Conservation (phyloP, 2,888 invertebrate species). For the Idaea straminata region DNA sequence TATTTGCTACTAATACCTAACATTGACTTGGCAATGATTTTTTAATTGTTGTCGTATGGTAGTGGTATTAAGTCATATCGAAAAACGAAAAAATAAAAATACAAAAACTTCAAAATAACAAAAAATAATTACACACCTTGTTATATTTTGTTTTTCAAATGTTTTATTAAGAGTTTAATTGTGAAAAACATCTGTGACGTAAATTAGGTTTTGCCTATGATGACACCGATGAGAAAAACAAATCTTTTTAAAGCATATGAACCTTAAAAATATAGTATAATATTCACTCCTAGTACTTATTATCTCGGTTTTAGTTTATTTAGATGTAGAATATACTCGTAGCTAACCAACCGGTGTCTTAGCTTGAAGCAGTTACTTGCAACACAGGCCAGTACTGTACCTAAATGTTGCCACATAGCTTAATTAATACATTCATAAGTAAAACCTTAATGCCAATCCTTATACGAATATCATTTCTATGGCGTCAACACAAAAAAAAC, state of each 20-base stretch:
- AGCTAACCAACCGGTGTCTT: conserved; percentile 8
- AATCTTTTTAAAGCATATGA: conserved; percentile 25
- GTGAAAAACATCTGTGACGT: conserved; percentile 19
- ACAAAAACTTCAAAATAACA: conserved; percentile 64
- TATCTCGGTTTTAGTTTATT: conserved; percentile 37
- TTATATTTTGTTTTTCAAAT: conserved; percentile 20
- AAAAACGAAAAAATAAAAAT: conserved; percentile 64
- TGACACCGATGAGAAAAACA: conserved; percentile 19
- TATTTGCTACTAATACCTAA: conserved; percentile 18
- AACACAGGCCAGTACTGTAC: conserved; percentile 9
- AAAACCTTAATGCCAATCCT: not conserved
- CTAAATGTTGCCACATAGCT: not conserved
- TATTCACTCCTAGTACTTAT: conserved; percentile 45
- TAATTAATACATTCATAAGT: not conserved
- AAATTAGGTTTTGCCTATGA: conserved; percentile 31
- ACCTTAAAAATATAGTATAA: conserved; percentile 24
- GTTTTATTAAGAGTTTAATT: conserved; percentile 28
- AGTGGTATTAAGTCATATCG: conserved; percentile 51
- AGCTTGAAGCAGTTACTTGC: not conserved
- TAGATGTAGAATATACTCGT: conserved; percentile 19
- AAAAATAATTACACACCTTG: conserved; percentile 44
- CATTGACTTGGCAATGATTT: conserved; percentile 19
- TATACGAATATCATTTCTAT: not conserved
- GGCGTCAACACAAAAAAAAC: not conserved
- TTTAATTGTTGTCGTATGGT: conserved; percentile 25